Conservation (phyloP, 2,113 vertebrate genomes). For the Columbina picui region DNA sequence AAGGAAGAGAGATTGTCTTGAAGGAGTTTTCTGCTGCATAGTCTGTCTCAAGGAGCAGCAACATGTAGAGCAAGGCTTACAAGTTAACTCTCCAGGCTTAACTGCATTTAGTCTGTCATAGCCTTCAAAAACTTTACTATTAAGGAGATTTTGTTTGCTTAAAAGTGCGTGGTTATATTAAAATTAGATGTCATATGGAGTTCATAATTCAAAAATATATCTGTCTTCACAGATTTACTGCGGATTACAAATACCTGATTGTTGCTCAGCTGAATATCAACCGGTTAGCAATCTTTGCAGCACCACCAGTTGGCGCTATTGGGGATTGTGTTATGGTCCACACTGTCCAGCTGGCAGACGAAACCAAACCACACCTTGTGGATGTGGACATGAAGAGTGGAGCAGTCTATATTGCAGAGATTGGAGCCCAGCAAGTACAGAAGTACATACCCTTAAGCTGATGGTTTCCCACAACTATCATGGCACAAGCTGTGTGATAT, state of each 20-base stretch:
- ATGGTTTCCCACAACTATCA: neutral
- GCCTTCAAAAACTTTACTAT: neutral
- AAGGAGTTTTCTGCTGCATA: neutral
- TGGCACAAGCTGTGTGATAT: neutral
- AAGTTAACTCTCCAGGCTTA: neutral
- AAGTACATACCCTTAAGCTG: conserved; percentile 82
- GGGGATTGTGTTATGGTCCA: conserved; percentile 84
- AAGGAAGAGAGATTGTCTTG: neutral
- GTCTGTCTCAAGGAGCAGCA: neutral
- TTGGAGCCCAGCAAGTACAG: conserved; percentile 93
- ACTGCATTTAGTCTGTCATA: neutral
- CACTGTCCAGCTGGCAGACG: conserved; percentile 87
- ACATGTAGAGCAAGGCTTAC: neutral
- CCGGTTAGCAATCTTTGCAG: conserved; percentile 82
- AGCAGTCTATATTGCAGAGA: conserved; percentile 91
- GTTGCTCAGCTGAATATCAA: conserved; percentile 89
- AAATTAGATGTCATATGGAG: neutral
- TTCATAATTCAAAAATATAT: neutral
- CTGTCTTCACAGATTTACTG: conserved; percentile 81
- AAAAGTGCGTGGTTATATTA: neutral
- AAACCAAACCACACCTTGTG: conserved; percentile 90
- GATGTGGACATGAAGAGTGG: conserved; percentile 85
- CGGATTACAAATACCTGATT: conserved; percentile 84
- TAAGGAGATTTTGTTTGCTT: neutral
- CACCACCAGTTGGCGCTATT: conserved; percentile 84